Base-by-base conservation (phyloP, 1,140 invertebrate species). In the Capitella teleta region DNA sequence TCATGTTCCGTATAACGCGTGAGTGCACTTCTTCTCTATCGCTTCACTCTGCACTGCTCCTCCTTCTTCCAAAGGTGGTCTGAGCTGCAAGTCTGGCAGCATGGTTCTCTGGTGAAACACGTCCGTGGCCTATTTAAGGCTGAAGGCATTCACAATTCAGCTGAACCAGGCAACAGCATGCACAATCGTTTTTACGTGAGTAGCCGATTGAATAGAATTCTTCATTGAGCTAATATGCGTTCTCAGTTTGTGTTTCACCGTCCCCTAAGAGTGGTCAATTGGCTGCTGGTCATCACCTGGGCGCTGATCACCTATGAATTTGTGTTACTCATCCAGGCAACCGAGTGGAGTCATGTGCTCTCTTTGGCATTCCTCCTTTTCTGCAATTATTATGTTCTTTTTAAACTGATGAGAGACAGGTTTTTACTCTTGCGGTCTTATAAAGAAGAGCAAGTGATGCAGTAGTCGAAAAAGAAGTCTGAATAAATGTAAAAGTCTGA, bases 361-460 rank as follows among this genome's bases (percentile, higher is more conserved):
- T 87, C 89, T 16, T 77, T 92, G 52, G 80, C 85, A 12, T 74
- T 92, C 28, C 74, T 95, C 23, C 77, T 93, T 8, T 82, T 90
- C 61, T 85, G 86, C 41, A 94, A 93, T 69, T 92, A 92, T 70
- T 85, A 89, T 57, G 85, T 87, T 0, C 76, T 97, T 5, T 95
- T 88, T 60, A 92, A 92, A 73, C 74, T 93, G 45, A 74, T 83
- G 3, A 76, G 90, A 46, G 88, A 95, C 67, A 87, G 84, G 67
- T 71, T 92, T 0, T 79, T 94, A 32, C 82, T 88, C 43, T 55
- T 57, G 8, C 64, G 65, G 54, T 57, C 60, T 1, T 70, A 72
- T 51, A 60, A 61, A 56, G 67, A 70, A 6, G 45, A 47, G 2
- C 38, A 40, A n/a, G n/a, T n/a, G n/a, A n/a, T n/a, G n/a, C n/a